A percentile compares a stretch with the other conserved stretches of the same genome.
Evolutionary conservation across 30 jellyfish, hydroid and myxozoan species (phyloP).

Genomic region (Aurelia coerulea): DNA sequence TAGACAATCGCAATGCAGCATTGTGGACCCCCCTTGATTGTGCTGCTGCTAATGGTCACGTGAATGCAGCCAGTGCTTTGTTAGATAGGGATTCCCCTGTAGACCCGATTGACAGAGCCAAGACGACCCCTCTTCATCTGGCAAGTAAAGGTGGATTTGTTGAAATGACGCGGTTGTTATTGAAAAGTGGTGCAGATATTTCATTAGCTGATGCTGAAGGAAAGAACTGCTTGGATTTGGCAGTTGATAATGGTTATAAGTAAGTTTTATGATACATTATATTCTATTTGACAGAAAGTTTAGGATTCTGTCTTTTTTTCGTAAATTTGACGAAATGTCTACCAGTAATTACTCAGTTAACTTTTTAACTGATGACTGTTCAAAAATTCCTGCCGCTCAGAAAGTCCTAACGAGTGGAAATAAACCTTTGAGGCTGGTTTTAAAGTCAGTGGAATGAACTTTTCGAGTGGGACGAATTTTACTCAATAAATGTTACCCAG

Average conservation of each 20-base stretch:
- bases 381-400: no score
- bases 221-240: conserved; percentile 81
- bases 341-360: no score
- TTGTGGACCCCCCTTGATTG: conserved; percentile 92
- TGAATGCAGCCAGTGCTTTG: conserved; percentile 45
- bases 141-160: conserved; percentile 79
- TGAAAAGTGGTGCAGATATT: conserved; percentile 74
- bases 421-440: no score
- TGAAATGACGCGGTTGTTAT: conserved; percentile 44
- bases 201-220: conserved; percentile 69
- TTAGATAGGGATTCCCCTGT: conserved; percentile 63
- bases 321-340: no score
- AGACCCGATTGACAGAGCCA: conserved; percentile 51
- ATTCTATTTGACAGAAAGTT: no score
- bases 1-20: conserved; percentile 66
- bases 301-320: no score
- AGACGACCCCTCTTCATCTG: conserved; percentile 74
- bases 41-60: conserved; percentile 84
- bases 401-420: no score
- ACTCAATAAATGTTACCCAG: no score
- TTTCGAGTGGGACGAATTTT: no score
- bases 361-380: no score
- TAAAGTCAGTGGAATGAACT: no score
- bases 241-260: conserved; percentile 76
- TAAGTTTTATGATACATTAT: conserved; percentile 10